Evolutionary conservation across 2,113 vertebrate genomes (phyloP).

Genomic region (Andinoacara biseriatus): DNA sequence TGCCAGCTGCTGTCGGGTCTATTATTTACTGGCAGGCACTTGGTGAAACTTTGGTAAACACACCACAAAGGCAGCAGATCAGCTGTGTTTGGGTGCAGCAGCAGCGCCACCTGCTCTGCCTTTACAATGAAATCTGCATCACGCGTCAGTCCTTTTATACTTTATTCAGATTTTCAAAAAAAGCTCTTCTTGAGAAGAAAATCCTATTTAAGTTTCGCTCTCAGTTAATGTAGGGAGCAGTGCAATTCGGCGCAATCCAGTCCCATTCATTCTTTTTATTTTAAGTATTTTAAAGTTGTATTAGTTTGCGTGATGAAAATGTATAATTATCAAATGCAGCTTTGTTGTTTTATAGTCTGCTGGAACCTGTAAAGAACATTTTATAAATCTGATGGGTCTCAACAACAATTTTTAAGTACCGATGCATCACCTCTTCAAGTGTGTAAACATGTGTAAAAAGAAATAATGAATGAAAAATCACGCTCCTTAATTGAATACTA

Average conservation of each 20-base stretch:
- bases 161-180: conserved; percentile 1
- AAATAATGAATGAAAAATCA: neutral
- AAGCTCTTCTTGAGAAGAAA: neutral
- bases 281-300: neutral
- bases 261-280: neutral
- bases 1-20: conserved; percentile 68
- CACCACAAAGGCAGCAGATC: conserved; percentile 12
- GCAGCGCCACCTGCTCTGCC: conserved; percentile 29
- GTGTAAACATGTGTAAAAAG: neutral
- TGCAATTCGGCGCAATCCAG: no score
- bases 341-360: neutral
- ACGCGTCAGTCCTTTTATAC: neutral
- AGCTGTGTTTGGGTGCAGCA: conserved; percentile 18
- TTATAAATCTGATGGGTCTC: no score
- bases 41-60: conserved; percentile 63
- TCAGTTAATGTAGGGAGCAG: neutral
- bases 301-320: neutral
- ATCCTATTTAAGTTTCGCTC: neutral
- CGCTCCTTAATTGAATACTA: neutral
- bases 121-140: neutral
- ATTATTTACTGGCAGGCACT: conserved; percentile 59
- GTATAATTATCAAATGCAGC: neutral
- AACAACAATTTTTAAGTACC: no score
- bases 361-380: neutral
- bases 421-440: no score